Conservation (phyloP, 2,888 invertebrate species). For the Epinotia nisella region DNA sequence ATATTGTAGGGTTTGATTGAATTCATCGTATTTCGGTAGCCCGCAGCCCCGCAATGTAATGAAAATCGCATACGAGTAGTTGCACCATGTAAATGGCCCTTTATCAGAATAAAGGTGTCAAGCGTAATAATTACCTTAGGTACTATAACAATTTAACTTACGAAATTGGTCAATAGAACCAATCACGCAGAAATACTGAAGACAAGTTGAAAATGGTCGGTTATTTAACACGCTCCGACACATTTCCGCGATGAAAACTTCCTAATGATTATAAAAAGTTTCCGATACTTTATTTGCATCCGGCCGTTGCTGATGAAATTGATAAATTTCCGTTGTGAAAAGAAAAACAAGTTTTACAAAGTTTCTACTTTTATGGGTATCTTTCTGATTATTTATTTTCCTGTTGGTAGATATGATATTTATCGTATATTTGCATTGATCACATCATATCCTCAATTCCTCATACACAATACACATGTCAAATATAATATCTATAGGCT, state of each 20-base stretch:
- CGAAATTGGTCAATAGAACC: constrained; percentile 2
- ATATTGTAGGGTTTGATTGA: too few relatives aligned
- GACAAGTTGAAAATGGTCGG: constrained; percentile 22
- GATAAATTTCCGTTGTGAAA: constrained; percentile 24
- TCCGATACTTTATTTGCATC: constrained; percentile 36
- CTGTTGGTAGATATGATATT: neutral
- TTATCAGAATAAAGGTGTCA: too few relatives aligned
- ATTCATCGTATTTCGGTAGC: too few relatives aligned
- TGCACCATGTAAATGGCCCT: too few relatives aligned
- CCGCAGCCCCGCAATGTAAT: too few relatives aligned
- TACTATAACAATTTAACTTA: neutral
- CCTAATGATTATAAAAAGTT: constrained; percentile 40
- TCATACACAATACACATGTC: too few relatives aligned
- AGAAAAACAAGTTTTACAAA: constrained; percentile 21
- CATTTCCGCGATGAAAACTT: constrained; percentile 33
- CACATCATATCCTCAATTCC: too few relatives aligned
- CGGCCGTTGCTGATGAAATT: constrained; percentile 21
- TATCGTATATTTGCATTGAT: too few relatives aligned
- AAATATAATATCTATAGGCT: too few relatives aligned
- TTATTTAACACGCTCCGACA: constrained; percentile 24
- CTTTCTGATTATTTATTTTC: neutral
- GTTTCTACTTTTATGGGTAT: constrained; percentile 8
- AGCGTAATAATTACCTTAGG: too few relatives aligned
- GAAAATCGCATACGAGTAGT: too few relatives aligned
- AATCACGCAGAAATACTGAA: constrained; percentile 24